A percentile compares a stretch with the other conserved stretches of the same genome.
Conservation (phyloP, 2,888 invertebrate genomes). For the Harpalus rubripes region DNA sequence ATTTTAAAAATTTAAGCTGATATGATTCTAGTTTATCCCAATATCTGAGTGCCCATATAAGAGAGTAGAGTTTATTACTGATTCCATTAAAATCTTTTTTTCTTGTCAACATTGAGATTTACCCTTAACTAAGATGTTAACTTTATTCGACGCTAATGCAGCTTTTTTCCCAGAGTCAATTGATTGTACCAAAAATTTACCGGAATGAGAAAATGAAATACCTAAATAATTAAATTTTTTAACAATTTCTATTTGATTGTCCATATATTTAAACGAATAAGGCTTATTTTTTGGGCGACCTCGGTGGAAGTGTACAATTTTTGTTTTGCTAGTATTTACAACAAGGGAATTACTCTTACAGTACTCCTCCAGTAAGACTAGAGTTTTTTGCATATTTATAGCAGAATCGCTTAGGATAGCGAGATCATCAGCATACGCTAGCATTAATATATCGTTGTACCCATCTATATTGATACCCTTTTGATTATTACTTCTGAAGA, state of each 20-base stretch:
- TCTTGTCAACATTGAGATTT: slow-evolving; percentile 4
- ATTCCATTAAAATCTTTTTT: not conserved
- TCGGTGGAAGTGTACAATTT: not conserved
- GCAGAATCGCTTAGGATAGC: too few relatives aligned
- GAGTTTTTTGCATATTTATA: not conserved
- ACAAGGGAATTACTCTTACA: not conserved
- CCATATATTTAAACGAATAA: not conserved
- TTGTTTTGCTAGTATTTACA: not conserved
- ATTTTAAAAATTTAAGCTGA: too few relatives aligned
- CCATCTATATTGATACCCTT: not conserved
- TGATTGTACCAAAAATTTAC: not conserved
- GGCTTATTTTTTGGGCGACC: not conserved
- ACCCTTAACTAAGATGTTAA: not conserved
- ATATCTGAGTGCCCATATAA: not conserved
- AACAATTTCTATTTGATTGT: not conserved
- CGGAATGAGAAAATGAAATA: not conserved
- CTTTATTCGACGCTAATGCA: not conserved
- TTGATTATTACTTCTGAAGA: not conserved
- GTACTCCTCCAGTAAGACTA: not conserved
- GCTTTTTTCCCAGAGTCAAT: not conserved
- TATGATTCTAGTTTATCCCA: too few relatives aligned
- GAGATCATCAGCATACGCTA: not conserved
- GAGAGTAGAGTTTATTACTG: not conserved
- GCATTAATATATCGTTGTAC: too few relatives aligned
- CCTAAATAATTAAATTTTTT: slow-evolving; percentile 7